Evolutionary conservation across 2,888 invertebrate species (phyloP).

Genomic region (Nymphalis c-album): DNA sequence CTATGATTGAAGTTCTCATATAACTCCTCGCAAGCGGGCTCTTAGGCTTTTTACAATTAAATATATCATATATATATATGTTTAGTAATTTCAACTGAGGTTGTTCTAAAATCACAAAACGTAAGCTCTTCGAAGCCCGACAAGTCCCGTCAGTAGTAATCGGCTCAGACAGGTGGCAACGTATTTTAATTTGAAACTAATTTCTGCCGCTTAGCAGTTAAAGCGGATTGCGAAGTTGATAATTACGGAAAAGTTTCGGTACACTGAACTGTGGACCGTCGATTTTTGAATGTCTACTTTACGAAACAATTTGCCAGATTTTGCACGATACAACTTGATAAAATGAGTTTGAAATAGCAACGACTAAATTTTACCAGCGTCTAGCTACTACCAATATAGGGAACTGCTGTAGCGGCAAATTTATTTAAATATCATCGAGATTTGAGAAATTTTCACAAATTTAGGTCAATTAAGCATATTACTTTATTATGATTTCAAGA

Average conservation of each 20-base stretch:
- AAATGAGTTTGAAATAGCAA: background rate
- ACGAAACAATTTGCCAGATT: constrained; percentile 23
- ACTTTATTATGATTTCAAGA: no score
- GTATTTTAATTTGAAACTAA: constrained; percentile 74
- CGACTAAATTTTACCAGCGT: background rate
- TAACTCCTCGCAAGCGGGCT: background rate
- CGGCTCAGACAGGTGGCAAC: constrained; percentile 68
- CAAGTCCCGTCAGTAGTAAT: constrained; percentile 49
- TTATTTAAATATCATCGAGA: no score
- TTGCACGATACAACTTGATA: background rate
- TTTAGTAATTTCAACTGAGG: background rate
- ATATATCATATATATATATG: background rate
- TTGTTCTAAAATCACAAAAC: constrained; percentile 10
- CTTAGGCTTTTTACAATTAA: background rate
- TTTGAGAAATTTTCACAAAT: no score
- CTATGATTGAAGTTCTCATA: background rate
- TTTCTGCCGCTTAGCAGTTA: constrained; percentile 61
- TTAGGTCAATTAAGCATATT: no score
- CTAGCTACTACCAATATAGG: background rate
- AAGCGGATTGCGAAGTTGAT: constrained; percentile 74
- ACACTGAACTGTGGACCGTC: constrained; percentile 41
- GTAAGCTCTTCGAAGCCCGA: constrained; percentile 38
- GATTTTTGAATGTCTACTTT: constrained; percentile 36
- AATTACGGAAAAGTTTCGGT: constrained; percentile 58
- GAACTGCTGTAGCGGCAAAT: background rate